Evolutionary conservation across 30 jellyfish, hydroid and myxozoan species (phyloP).

Genomic region (Aurelia aurita): DNA sequence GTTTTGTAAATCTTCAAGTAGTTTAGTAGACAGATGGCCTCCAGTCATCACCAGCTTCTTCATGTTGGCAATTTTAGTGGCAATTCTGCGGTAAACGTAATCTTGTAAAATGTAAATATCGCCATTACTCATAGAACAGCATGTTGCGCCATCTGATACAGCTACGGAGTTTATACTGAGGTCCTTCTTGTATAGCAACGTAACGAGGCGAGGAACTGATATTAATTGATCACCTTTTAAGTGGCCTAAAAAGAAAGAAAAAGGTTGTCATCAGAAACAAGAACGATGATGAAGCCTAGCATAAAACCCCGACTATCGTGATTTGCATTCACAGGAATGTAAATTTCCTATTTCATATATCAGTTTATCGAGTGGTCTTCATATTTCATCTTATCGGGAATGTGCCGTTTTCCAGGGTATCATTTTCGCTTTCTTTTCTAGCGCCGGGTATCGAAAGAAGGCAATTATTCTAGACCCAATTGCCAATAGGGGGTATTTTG

Average conservation of each 20-base stretch:
- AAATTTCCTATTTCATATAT: too few relatives aligned
- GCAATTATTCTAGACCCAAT: too few relatives aligned
- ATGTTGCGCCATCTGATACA: constrained; percentile 92
- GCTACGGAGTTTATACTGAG: constrained; percentile 48
- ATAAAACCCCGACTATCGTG: too few relatives aligned
- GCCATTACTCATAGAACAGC: constrained; percentile 79
- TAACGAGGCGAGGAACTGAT: constrained; percentile 71
- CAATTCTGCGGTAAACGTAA: constrained; percentile 65
- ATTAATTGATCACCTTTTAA: constrained; percentile 60
- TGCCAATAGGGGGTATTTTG: too few relatives aligned
- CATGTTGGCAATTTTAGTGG: constrained; percentile 29
- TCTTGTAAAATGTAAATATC: constrained; percentile 79
- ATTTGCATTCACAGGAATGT: too few relatives aligned
- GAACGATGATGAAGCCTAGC: too few relatives aligned
- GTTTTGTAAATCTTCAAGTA: constrained; percentile 47
- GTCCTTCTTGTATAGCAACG: constrained; percentile 46
- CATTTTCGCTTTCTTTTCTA: too few relatives aligned
- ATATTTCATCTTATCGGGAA: too few relatives aligned
- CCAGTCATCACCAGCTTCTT: constrained; percentile 53
- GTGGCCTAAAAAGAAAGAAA: constrained; percentile 53
- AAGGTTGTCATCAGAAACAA: too few relatives aligned
- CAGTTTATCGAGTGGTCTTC: too few relatives aligned
- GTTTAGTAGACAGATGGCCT: constrained; percentile 39
- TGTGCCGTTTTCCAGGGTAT: too few relatives aligned
- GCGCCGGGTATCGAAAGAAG: too few relatives aligned